phyloP scores from a whole-genome alignment of 2,113 vertebrate genomes.

The Crocuta crocuta region DNA sequence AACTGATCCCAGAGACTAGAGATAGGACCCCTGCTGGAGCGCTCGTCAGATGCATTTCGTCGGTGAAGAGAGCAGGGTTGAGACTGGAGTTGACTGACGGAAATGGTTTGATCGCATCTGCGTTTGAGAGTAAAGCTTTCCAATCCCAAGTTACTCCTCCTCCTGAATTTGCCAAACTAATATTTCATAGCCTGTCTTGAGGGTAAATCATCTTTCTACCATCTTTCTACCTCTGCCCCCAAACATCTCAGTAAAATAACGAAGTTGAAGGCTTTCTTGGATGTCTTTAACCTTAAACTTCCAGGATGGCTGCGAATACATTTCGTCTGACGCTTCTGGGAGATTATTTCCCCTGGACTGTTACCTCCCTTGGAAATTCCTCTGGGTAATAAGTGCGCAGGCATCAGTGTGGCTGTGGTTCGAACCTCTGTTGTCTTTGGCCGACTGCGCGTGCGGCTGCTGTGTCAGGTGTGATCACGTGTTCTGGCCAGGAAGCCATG shows the following conservation, averaged over 20 bases:
- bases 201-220: background rate
- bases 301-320: background rate
- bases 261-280: background rate
- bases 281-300: constrained; percentile 8
- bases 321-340: background rate
- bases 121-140: background rate
- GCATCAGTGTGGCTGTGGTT: background rate
- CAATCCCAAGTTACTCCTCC: background rate
- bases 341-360: constrained; percentile 15
- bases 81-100: background rate
- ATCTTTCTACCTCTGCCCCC: background rate
- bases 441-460: background rate
- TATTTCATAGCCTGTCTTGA: background rate
- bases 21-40: background rate
- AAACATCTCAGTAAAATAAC: constrained; percentile 34
- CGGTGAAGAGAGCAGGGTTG: background rate
- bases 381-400: background rate
- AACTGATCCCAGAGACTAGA: background rate
- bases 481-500: background rate
- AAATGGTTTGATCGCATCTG: background rate
- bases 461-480: rapidly evolving
- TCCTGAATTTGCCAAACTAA: background rate
- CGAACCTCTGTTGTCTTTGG: background rate
- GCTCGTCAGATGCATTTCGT: rapidly evolving
- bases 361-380: background rate